phyloP scores from a whole-genome alignment of 2,113 vertebrate genomes.

The Melanotaenia duboulayi region DNA sequence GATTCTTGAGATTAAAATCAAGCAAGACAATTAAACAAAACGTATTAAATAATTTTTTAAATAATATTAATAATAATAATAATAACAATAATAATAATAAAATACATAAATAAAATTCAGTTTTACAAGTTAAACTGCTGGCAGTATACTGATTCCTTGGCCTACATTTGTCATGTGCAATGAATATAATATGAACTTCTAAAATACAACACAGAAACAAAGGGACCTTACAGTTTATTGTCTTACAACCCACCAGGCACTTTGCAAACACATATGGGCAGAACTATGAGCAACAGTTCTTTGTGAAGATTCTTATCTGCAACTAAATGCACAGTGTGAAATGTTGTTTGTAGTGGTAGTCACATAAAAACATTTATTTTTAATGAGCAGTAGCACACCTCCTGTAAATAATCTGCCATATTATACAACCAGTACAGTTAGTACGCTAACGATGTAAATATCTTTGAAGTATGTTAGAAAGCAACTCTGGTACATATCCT shows the following conservation, averaged over 20 bases:
- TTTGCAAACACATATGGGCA: not conserved
- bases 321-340: no score
- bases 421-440: not conserved
- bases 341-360: not conserved
- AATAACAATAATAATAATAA: no score
- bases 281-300: not conserved
- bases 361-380: not conserved
- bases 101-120: no score
- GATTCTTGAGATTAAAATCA: no score
- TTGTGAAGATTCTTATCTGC: not conserved
- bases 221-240: not conserved
- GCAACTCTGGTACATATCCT: not conserved
- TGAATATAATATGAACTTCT: no score
- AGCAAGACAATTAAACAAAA: no score
- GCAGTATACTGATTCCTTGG: no score
- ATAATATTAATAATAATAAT: no score
- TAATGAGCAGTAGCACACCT: not conserved
- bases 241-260: not conserved
- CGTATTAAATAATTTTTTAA: no score
- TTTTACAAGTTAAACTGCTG: no score
- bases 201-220: not conserved
- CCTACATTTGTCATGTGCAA: no score
- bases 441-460: not conserved
- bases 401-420: not conserved
- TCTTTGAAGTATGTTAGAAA: not conserved